These are phyloP conservation scores for Synanthedon tipuliformis DNA, from an alignment of 2,888 invertebrate species.

Conservation along the genomic window DNA sequence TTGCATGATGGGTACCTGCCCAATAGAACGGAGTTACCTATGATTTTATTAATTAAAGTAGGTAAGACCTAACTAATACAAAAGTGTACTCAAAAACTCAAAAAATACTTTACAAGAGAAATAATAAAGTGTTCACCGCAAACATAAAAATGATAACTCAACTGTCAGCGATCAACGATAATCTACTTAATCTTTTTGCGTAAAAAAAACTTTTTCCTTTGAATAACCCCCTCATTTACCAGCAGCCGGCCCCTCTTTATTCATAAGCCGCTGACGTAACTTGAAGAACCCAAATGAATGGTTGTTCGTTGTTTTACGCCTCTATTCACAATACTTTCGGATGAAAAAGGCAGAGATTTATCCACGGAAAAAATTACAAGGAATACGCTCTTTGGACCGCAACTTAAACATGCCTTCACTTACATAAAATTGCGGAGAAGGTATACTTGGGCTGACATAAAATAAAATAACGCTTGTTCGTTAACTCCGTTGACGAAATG, in stretches of 20 bases:
- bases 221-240: slow-evolving; percentile 57
- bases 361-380: background rate
- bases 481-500: too few species aligned
- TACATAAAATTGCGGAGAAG: background rate
- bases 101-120: too few species aligned
- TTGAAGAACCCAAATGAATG: slow-evolving; percentile 65
- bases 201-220: slow-evolving; percentile 58
- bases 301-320: slow-evolving; percentile 69
- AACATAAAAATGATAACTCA: slow-evolving; percentile 33
- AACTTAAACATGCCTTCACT: background rate
- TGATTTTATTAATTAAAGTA: too few species aligned
- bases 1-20: too few species aligned
- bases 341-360: slow-evolving; percentile 57
- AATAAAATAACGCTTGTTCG: too few species aligned
- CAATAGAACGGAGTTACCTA: too few species aligned
- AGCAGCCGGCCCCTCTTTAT: slow-evolving; percentile 56
- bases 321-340: slow-evolving; percentile 63
- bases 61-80: too few species aligned
- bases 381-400: background rate
- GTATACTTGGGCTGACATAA: too few species aligned
- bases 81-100: too few species aligned
- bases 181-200: slow-evolving; percentile 54
- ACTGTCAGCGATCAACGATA: slow-evolving; percentile 54
- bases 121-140: background rate
- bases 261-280: slow-evolving; percentile 65